Base-by-base conservation (phyloP, 30 jellyfish, hydroid and myxozoan genomes). In the Cassiopea andromeda region DNA sequence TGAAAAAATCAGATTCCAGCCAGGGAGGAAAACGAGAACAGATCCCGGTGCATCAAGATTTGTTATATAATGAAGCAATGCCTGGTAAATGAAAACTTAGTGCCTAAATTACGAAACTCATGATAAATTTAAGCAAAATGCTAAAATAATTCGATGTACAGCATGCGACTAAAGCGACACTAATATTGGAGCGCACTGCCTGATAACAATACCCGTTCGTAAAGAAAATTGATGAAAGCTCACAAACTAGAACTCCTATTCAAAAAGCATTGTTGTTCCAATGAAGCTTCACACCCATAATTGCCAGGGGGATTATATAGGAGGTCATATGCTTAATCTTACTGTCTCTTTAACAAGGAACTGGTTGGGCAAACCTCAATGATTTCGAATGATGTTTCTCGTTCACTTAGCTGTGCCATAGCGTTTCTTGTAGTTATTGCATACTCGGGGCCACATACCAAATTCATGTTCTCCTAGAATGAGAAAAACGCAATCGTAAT, bases 11-110 rank as follows among this genome's bases (percentile, higher is more conserved):
- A 90, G 70, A 48, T 87, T 94, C 99, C 99, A 94, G 18, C 99
- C 99, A 44, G 99, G 99, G 18, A 94, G 85, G 75, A 94, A 94
- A 2, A 94, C 97, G n/a, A 94, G 92, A 38, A 94, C 97, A 1
- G 99, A 94, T 3, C 99, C 99, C 17, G 97, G 95, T 1, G 89
- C 94, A 46, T 91, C 91, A 59, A 94, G 79, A 43, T 93, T 73
- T 16, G 97, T 47, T 8, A 94, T 90, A 82, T 94, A 90, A 18
- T 86, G 79, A 57, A 94, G 91, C 57, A 94, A 71, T 17, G 97
- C 99, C 99, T 94, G 79, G 38, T 48, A 60, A 69, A 49, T 50
- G 80, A 7, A 5, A 48, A 71, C 46, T 1, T 15, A 54, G 12
- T 27, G 38, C 38, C 38, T 27, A 27, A 27, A 27, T 27, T 27